phyloP scores from a whole-genome alignment of 2,113 vertebrate species.

The Seriola quinqueradiata region DNA sequence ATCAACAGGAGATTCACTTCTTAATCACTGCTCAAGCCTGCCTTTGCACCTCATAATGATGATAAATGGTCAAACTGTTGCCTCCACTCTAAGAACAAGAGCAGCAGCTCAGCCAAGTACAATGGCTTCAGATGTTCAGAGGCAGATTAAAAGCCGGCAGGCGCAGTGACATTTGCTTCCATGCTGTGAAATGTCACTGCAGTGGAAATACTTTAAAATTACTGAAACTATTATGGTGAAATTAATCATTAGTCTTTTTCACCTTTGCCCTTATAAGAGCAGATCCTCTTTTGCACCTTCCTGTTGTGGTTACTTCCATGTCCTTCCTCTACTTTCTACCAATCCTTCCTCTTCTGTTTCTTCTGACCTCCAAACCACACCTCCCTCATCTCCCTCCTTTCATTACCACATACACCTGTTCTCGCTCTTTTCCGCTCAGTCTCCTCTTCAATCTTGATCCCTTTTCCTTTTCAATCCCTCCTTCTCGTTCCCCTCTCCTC shows the following conservation, averaged over 20 bases:
- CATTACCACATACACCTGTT: constrained; percentile 45
- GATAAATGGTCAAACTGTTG: constrained; percentile 77
- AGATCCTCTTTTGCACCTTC: constrained; percentile 21
- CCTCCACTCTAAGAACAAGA: constrained; percentile 52
- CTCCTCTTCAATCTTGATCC: constrained; percentile 55
- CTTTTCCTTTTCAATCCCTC: constrained; percentile 43
- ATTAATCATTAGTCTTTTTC: constrained; percentile 58
- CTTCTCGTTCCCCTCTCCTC: constrained; percentile 18
- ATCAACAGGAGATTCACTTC: constrained; percentile 70
- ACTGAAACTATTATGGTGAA: constrained; percentile 51
- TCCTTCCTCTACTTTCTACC: constrained; percentile 25
- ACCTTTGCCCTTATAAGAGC: constrained; percentile 40
- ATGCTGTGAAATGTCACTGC: constrained; percentile 51
- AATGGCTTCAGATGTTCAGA: constrained; percentile 45
- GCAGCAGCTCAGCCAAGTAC: constrained; percentile 63
- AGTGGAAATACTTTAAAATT: constrained; percentile 50
- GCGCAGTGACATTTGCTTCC: constrained; percentile 49
- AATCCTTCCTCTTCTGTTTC: constrained; percentile 21
- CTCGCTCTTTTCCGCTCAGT: constrained; percentile 32
- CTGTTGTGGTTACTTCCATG: constrained; percentile 19
- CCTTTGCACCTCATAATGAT: constrained; percentile 75
- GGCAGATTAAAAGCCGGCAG: constrained; percentile 61
- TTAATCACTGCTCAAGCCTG: constrained; percentile 79
- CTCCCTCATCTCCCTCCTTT: constrained; percentile 33
- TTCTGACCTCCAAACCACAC: constrained; percentile 26